phyloP scores from a whole-genome alignment of 2,888 invertebrate species.

The Meiosimyza platycephala region DNA sequence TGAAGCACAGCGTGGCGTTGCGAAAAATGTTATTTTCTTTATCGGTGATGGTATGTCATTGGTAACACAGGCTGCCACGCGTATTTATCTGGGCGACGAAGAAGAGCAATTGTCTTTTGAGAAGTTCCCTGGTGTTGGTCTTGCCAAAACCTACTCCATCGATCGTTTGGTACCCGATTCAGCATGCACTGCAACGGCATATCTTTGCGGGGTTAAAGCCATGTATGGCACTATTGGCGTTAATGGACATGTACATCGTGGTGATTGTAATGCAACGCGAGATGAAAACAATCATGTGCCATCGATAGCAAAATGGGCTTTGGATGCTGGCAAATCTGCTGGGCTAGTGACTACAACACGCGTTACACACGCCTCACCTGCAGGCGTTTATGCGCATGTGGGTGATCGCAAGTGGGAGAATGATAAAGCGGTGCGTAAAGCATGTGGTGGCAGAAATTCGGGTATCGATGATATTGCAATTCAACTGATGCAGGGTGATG shows the following conservation, averaged over 20 bases:
- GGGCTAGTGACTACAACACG: conserved; percentile 81
- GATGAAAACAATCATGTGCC: conserved; percentile 71
- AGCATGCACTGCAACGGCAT: conserved; percentile 84
- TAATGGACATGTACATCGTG: conserved; percentile 73
- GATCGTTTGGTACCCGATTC: conserved; percentile 84
- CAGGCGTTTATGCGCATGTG: conserved; percentile 73
- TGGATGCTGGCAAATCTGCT: conserved; percentile 73
- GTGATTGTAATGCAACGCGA: conserved; percentile 74
- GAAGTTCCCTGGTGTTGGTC: conserved; percentile 78
- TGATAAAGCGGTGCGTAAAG: conserved; percentile 71
- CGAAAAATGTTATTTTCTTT: conserved; percentile 84
- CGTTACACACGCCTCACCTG: conserved; percentile 83
- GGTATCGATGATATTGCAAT: conserved; percentile 77
- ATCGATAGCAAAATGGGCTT: conserved; percentile 80
- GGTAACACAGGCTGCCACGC: conserved; percentile 81
- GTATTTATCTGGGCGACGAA: conserved; percentile 82
- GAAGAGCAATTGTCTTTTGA: conserved; percentile 80
- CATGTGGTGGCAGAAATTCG: conserved; percentile 65
- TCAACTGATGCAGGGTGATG: conserved; percentile 75
- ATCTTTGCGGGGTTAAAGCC: conserved; percentile 81
- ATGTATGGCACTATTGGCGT: conserved; percentile 83
- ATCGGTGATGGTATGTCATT: conserved; percentile 91
- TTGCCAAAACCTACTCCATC: conserved; percentile 80
- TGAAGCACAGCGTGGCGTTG: conserved; percentile 53
- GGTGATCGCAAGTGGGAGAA: conserved; percentile 80